Evolutionary conservation across 2,888 invertebrate genomes (phyloP), one percentile per base, ranked within the genome.

Genomic region (Papilio protenor): DNA sequence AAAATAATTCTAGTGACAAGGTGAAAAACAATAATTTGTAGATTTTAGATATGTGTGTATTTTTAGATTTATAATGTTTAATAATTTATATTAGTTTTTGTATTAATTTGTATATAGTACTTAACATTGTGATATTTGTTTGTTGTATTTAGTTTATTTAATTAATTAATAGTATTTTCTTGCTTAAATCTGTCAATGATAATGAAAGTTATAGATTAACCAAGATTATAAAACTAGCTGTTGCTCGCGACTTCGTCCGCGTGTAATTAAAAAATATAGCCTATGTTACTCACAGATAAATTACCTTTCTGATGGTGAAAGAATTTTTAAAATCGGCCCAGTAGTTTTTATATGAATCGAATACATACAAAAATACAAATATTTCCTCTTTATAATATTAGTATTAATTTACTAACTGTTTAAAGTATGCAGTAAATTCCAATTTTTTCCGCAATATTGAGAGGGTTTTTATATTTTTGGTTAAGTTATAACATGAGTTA

Each of bases 91-190:
- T 69, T 16, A 75, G 47, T 78, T 77, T 77, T 66, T 80, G 78
- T 78, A 77, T 69, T 16, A 75, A 52, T 78, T 77, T 83, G 85
- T 87, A 85, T 79, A 82, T 84, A 82, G 76, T 79, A 81, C 79
- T 81, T 81, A 81, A 85, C 79, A 82, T 82, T 86, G 88, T 88
- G 88, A 88, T 88, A 88, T 81, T 83, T 77, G 61, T 81, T 83
- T 82, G 77, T 79, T 80, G 75, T 77, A 78, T 40, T 77, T 72
- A 76, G 77, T 76, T 80, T 77, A 40, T n/a, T 27, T 61, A 6
- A 52, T 47, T 23, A 33, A 18, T 47, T 23, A 33, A 18, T 77
- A 80, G 71, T 80, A 73, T 78, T 77, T 81, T 64, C 74, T 74
- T 73, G 74, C 77, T 77, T 74, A n/a, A n/a, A 57, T 33, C 23